Evolutionary conservation across 2,797 vertebrate species (phyloP).

Genomic region (Anisognathus igniventris): DNA sequence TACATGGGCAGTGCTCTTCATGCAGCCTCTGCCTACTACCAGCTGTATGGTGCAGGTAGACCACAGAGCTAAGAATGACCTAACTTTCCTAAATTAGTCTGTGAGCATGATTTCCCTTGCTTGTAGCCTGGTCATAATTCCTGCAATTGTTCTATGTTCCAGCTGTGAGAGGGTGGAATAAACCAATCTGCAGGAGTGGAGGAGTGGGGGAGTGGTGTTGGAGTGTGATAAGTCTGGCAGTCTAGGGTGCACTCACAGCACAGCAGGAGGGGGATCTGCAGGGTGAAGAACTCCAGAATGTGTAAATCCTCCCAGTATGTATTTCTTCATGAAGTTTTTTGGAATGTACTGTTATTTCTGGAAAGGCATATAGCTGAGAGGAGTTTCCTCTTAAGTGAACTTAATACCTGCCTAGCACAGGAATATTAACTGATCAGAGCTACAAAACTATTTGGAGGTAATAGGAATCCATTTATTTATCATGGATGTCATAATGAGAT

Average conservation of each 20-base stretch:
- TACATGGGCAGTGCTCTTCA: not conserved
- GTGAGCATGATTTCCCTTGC: not conserved
- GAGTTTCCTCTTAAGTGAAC: not conserved
- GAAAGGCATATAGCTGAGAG: not conserved
- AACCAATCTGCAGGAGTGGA: not conserved
- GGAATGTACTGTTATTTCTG: not conserved
- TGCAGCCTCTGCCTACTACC: not conserved
- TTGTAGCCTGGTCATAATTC: not conserved
- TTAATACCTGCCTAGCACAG: not conserved
- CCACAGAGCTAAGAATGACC: not conserved
- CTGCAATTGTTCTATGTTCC: constrained; percentile 4
- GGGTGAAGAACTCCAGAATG: not conserved
- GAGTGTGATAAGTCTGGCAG: not conserved
- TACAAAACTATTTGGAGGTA: not conserved
- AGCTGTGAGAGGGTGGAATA: not conserved
- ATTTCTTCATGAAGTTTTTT: not conserved
- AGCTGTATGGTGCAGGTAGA: not conserved
- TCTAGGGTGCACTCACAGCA: not conserved
- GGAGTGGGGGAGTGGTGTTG: not conserved
- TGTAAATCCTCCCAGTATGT: not conserved
- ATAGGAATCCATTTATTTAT: not conserved
- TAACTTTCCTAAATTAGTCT: not conserved
- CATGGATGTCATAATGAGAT: not conserved
- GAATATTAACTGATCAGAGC: not conserved
- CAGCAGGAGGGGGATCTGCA: not conserved